These are phyloP conservation scores for Habroteleia sp. DNA, from an alignment of 2,888 invertebrate species.

Conservation along the genomic window DNA sequence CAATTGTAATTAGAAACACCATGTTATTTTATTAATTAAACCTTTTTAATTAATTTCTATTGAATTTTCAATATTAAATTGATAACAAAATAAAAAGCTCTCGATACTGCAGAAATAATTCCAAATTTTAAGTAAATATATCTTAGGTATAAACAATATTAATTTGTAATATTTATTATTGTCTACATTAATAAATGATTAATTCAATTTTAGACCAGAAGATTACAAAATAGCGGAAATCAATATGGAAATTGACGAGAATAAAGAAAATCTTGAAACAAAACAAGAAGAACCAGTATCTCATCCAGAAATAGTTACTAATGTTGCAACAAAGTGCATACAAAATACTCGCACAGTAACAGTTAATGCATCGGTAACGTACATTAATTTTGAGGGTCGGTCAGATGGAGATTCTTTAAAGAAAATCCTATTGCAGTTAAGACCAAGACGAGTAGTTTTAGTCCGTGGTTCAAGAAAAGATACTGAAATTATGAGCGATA, in stretches of 20 bases:
- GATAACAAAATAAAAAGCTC: too few relatives aligned
- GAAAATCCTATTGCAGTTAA: slow-evolving; percentile 85
- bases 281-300: slow-evolving; percentile 84
- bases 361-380: slow-evolving; percentile 92
- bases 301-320: slow-evolving; percentile 82
- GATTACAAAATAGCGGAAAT: slow-evolving; percentile 93
- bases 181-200: background rate
- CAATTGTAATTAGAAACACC: too few relatives aligned
- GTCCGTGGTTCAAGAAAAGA: slow-evolving; percentile 88
- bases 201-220: slow-evolving; percentile 83
- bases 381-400: slow-evolving; percentile 98
- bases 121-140: too few relatives aligned
- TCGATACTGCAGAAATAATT: too few relatives aligned
- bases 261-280: slow-evolving; percentile 85
- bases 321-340: slow-evolving; percentile 95
- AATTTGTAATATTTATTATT: too few relatives aligned
- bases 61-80: too few relatives aligned
- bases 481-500: slow-evolving; percentile 86
- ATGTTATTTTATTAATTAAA: too few relatives aligned
- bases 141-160: too few relatives aligned
- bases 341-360: slow-evolving; percentile 87
- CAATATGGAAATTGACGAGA: slow-evolving; percentile 85
- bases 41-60: too few relatives aligned
- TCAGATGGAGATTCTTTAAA: slow-evolving; percentile 92
- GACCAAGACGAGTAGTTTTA: slow-evolving; percentile 83